Evolutionary conservation across 2,888 invertebrate species (phyloP), one percentile per base, ranked within the genome.

Genomic region (Gastrophysa polygoni): DNA sequence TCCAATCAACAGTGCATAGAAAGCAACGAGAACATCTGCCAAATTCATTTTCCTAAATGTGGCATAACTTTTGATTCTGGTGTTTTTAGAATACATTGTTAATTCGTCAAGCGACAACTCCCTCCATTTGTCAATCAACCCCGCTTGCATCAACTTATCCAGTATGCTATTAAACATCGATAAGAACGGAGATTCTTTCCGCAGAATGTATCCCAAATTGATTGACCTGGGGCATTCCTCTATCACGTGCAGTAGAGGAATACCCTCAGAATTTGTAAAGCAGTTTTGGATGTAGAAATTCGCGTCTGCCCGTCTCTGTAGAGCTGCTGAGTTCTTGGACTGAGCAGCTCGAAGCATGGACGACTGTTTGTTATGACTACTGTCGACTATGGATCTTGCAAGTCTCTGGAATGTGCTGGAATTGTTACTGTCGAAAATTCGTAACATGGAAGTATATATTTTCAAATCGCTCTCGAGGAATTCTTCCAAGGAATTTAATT

Each of bases 401-500:
- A 82, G 59, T 4, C 67, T 73, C 44, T 57, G 63, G 11, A 78
- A 68, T 38, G 71, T 59, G 28, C 43, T 63, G 16, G 60, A 69
- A 18, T 68, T 55, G 17, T 74, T 72, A 0, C 70, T 61, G 2
- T 73, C 71, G 57, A 84, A 71, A n/a, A 69, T 54, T 18, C 59
- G 3, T 24, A 24, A 43, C 5, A 72, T 29, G 1, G 67, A 75
- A 0, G 81, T 80, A 0, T 71, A 68, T 24, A 85, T 80, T 1
- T 66, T 69, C 17, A 84, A 68, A 7, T 79, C 78, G 5, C 80
- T 80, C 5, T 77, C 65, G 59, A 82, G 82, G 43, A 85, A 66
- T 28, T 82, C 77, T 38, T 77, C 71, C n/a, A 85, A 68, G 6
- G 78, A 82, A 7, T 24, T 24, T 10, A 85, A 81, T 44, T 84